Evolutionary conservation across 2,888 invertebrate species (phyloP).

Genomic region (Drosophila meridionalis): DNA sequence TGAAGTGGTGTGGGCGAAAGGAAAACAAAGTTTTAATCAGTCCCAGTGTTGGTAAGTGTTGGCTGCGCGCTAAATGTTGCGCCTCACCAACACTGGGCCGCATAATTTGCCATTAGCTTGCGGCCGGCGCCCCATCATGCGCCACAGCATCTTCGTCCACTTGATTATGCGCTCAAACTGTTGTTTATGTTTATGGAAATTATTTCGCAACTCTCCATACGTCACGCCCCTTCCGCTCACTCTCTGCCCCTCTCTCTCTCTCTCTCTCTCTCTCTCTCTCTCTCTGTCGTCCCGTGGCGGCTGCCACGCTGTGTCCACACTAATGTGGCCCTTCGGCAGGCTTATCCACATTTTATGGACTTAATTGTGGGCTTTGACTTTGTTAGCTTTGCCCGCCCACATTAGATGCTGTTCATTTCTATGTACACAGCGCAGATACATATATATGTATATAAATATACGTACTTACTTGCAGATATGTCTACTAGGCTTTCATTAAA

Average conservation of each 20-base stretch:
- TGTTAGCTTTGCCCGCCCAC: conserved; percentile 22
- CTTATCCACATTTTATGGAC: conserved; percentile 62
- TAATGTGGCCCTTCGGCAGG: conserved; percentile 37
- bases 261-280: no score
- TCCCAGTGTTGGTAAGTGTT: conserved; percentile 24
- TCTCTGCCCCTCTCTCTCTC: no score
- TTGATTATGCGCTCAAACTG: conserved; percentile 66
- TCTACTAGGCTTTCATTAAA: not conserved
- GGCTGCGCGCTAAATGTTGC: not conserved
- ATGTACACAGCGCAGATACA: not conserved
- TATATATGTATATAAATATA: not conserved
- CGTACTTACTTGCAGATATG: not conserved
- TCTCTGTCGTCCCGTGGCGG: no score
- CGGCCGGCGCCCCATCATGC: conserved; percentile 10
- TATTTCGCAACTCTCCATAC: conserved; percentile 39
- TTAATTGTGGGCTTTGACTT: conserved; percentile 58
- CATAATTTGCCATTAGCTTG: conserved; percentile 68
- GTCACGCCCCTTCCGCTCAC: not conserved
- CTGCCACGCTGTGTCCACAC: conserved; percentile 1
- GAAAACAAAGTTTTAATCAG: conserved; percentile 26
- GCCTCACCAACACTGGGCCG: conserved; percentile 45
- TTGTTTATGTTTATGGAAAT: conserved; percentile 73
- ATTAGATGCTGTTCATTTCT: conserved; percentile 11
- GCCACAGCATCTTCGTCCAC: conserved; percentile 30
- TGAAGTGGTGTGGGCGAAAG: not conserved